Evolutionary conservation across 2,888 invertebrate species (phyloP), one percentile per base, ranked within the genome.

Genomic region (Drosophila engyochracea): DNA sequence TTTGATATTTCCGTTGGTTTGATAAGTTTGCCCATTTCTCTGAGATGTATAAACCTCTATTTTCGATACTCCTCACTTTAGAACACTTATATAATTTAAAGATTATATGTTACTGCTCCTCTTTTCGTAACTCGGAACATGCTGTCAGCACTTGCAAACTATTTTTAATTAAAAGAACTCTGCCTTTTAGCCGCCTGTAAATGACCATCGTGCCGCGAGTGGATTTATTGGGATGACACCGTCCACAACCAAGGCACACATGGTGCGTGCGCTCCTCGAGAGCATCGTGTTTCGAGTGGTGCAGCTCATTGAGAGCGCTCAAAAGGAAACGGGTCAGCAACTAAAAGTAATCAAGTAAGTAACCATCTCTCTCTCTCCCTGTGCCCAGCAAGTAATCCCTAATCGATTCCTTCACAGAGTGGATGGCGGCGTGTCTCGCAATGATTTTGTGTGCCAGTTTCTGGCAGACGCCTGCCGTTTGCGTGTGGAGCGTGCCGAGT

Each of bases 371-470:
- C 9, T 19, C 0, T 9, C 3, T 4, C 4, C 3, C 0, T 14
- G 22, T 44, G 5, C 2, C 4, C 25, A 30, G 3, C 16, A 31
- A n/a, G 12, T 7, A 1, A 12, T 0, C 9, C 1, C 2, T 25
- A 47, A 9, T 19, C 3, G 14, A 0, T 0, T 31, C 2, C 7
- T 10, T 19, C n/a, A 0, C 51, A 98, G 99, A 90, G 95, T 98
- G 72, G 98, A 99, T 93, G 99, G 99, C 4, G 99, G 99, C n/a
- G 98, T 99, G n/a, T 96, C 98, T 0, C 96, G 96, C 76, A 99
- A 98, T 93, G 96, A 98, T 93, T 99, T 99, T 91, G 94, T 99
- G 52, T 96, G 97, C 83, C 98, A 99, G 93, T 94, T 97, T 69
- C 95, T 99, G 79, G 96, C 98, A 0, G 97, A 99, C 92, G 94